Evolutionary conservation across 2,888 invertebrate species (phyloP).

Genomic region (Aricia artaxerxes): DNA sequence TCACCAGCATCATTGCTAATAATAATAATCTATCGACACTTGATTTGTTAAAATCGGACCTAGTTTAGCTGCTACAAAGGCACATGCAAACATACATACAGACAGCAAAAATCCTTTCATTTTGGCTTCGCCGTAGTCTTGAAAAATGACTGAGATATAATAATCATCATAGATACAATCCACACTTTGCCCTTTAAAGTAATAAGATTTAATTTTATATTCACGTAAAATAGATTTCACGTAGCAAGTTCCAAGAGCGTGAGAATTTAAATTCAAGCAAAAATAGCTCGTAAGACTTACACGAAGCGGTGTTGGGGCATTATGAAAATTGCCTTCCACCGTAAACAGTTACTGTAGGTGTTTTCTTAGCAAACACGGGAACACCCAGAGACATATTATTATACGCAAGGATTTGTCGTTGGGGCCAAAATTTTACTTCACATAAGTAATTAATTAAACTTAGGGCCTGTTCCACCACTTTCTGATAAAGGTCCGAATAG

Average conservation of each 20-base stretch:
- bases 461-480: no score
- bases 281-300: constrained; percentile 43
- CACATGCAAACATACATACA: no score
- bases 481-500: no score
- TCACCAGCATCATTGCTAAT: no score
- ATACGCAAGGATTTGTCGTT: neutral
- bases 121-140: no score
- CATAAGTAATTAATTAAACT: no score
- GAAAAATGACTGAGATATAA: no score
- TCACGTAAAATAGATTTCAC: constrained; percentile 37
- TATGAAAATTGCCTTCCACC: constrained; percentile 53
- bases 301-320: constrained; percentile 46
- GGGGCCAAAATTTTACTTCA: neutral
- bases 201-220: constrained; percentile 24
- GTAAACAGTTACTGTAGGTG: constrained; percentile 52
- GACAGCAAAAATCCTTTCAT: no score
- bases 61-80: no score
- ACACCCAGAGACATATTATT: constrained; percentile 34
- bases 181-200: neutral
- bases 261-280: constrained; percentile 36
- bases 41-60: no score
- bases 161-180: no score
- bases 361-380: constrained; percentile 48
- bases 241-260: constrained; percentile 26
- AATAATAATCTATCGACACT: no score